phyloP scores from a whole-genome alignment of 2,113 vertebrate species.

The Chauna torquata region DNA sequence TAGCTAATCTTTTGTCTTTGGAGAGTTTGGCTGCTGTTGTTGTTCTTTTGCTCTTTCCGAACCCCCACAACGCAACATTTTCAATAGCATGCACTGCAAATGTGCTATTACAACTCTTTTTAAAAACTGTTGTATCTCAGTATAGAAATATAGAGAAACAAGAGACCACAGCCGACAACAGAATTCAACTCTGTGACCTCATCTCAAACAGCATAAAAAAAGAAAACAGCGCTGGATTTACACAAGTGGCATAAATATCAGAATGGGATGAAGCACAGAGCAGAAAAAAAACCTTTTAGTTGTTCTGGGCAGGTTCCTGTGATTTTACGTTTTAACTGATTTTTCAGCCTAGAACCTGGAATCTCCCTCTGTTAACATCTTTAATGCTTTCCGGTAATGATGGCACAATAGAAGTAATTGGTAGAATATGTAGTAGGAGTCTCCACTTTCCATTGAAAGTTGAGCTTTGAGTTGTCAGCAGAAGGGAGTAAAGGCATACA shows the following conservation, averaged over 20 bases:
- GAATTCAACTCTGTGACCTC: not conserved
- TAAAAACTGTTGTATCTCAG: not conserved
- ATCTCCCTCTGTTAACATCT: not conserved
- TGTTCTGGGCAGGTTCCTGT: not conserved
- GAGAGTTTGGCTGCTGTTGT: not conserved
- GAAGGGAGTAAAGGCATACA: not conserved
- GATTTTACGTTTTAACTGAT: not conserved
- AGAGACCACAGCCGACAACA: not conserved
- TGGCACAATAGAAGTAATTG: not conserved
- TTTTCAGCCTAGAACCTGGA: not conserved
- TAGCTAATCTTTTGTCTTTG: conserved; percentile 13
- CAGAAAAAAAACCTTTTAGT: not conserved
- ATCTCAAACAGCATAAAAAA: not conserved
- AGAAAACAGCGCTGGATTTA: not conserved
- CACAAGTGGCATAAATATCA: not conserved
- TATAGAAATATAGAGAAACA: not conserved
- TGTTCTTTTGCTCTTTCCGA: not conserved
- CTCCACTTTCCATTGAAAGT: not conserved
- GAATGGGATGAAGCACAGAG: not conserved
- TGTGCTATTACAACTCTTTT: not conserved
- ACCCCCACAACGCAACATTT: not conserved
- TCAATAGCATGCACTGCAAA: not conserved
- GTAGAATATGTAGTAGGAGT: not conserved
- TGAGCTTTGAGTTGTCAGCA: not conserved
- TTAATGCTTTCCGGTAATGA: not conserved